These are phyloP conservation scores for Ibycter americanus DNA, from an alignment of 2,797 vertebrate genomes.

Conservation along the genomic window DNA sequence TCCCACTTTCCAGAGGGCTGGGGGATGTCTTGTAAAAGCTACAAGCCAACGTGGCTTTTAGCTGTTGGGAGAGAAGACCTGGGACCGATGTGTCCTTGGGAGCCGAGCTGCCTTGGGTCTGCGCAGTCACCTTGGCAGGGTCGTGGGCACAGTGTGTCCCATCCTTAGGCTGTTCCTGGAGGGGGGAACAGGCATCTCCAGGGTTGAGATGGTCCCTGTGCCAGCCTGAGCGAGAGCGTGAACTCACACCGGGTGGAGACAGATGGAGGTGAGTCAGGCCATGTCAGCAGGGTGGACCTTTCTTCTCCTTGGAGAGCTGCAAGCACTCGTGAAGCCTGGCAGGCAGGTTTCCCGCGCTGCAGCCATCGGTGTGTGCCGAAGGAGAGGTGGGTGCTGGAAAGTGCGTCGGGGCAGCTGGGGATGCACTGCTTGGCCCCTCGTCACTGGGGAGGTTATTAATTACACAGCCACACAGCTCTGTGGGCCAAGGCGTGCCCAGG, in stretches of 20 bases:
- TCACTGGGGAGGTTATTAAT: background rate
- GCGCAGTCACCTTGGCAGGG: background rate
- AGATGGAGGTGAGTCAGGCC: background rate
- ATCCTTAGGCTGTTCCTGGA: background rate
- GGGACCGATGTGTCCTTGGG: background rate
- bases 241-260: background rate
- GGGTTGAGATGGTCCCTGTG: background rate
- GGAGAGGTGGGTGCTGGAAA: background rate
- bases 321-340: background rate
- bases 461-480: fast-evolving
- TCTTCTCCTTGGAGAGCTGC: background rate
- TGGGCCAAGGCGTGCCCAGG: background rate
- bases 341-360: background rate
- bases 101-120: background rate
- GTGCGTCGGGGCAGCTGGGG: background rate
- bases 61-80: background rate
- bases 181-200: background rate
- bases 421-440: fast-evolving
- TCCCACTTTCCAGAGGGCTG: background rate
- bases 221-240: fast-evolving
- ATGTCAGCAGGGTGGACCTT: background rate
- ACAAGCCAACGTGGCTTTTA: background rate
- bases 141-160: background rate
- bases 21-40: background rate
- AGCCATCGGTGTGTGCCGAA: background rate